Percentiles rank a stretch among this genome's conserved stretches.
Conservation (phyloP, 2,113 vertebrate species). For the Cheilinus undulatus region DNA sequence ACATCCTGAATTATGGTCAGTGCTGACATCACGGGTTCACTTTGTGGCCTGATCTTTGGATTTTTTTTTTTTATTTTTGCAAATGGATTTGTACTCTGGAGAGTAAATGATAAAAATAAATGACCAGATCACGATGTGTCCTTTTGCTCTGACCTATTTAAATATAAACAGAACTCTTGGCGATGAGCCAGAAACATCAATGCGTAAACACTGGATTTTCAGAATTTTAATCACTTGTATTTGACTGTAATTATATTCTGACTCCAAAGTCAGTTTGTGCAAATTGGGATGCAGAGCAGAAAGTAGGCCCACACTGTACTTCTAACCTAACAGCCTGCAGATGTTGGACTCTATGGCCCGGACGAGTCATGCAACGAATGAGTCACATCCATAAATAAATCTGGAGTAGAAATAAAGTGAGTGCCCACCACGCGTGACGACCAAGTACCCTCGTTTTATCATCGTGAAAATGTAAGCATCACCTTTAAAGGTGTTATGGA, state of each 20-base stretch:
- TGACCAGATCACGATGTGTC: background rate
- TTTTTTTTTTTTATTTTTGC: slow-evolving; percentile 10
- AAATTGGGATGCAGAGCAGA: background rate
- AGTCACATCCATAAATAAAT: slow-evolving; percentile 11
- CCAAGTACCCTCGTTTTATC: background rate
- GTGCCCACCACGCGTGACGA: background rate
- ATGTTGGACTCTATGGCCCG: slow-evolving; percentile 28
- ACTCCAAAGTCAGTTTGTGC: background rate
- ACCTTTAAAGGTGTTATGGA: background rate
- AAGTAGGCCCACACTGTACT: background rate
- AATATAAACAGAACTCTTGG: background rate
- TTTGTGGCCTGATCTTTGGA: slow-evolving; percentile 49
- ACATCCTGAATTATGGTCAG: slow-evolving; percentile 68
- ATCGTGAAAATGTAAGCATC: background rate
- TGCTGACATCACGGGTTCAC: slow-evolving; percentile 71
- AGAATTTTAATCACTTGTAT: background rate
- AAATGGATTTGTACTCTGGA: slow-evolving; percentile 8
- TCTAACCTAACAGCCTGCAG: slow-evolving; percentile 20
- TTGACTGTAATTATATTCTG: background rate
- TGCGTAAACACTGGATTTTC: background rate
- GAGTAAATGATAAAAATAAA: background rate
- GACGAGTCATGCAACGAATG: slow-evolving; percentile 28
- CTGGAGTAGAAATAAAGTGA: background rate
- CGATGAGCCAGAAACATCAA: background rate
- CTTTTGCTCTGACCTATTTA: slow-evolving; percentile 36